A percentile compares a stretch with the other conserved stretches of the same genome.
Evolutionary conservation across 2,888 invertebrate species (phyloP).

Genomic region (Gymnosoma rotundatum): DNA sequence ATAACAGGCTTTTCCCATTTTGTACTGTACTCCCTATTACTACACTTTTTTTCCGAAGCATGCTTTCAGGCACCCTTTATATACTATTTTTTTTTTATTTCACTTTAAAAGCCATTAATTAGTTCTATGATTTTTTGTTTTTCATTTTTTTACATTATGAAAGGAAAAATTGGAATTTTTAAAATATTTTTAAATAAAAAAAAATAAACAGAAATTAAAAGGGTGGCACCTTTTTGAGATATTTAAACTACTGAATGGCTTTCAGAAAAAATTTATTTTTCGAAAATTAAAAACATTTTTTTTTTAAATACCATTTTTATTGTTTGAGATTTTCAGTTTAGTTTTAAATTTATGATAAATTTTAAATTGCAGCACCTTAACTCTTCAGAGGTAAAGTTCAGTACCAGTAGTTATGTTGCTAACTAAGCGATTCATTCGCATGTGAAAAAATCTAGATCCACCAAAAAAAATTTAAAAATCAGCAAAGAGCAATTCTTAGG

Average conservation of each 20-base stretch:
- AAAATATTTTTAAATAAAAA: background rate
- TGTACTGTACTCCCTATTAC: too few relatives aligned
- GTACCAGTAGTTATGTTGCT: constrained; percentile 50
- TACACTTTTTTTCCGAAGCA: background rate
- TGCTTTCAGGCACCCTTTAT: constrained; percentile 48
- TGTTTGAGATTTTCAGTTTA: too few relatives aligned
- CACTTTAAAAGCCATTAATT: constrained; percentile 69
- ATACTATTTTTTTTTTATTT: constrained; percentile 41
- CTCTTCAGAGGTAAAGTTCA: background rate
- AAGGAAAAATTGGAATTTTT: constrained; percentile 47
- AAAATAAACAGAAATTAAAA: background rate
- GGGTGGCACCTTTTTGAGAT: background rate
- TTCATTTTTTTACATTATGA: constrained; percentile 7
- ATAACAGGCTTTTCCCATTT: too few relatives aligned
- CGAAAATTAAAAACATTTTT: background rate
- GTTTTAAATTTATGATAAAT: background rate
- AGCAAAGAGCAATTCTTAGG: constrained; percentile 54
- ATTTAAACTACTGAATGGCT: too few relatives aligned
- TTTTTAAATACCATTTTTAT: too few relatives aligned
- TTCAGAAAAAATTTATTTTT: background rate
- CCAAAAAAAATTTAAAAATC: constrained; percentile 35
- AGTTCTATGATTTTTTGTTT: constrained; percentile 36
- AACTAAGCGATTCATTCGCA: constrained; percentile 58
- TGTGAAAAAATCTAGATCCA: background rate
- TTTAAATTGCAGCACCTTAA: background rate